Evolutionary conservation across 2,113 vertebrate genomes (phyloP).

Genomic region (Chaenogobius annularis): DNA sequence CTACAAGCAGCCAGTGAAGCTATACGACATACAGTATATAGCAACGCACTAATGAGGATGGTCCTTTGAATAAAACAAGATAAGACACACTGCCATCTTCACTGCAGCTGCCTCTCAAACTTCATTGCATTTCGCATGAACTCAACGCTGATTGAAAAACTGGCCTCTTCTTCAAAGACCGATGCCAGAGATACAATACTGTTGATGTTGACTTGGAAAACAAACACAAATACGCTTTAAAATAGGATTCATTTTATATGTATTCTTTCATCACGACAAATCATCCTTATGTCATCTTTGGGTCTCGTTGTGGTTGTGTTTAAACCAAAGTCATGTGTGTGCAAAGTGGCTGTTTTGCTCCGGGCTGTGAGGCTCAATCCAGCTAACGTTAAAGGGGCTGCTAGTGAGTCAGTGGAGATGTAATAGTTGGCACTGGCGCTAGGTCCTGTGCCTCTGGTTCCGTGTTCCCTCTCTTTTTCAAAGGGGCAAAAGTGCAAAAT

Average conservation of each 20-base stretch:
- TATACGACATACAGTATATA: background rate
- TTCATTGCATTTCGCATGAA: background rate
- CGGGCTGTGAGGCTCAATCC: conserved; percentile 32
- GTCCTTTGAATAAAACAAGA: conserved; percentile 20
- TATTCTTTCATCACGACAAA: conserved; percentile 37
- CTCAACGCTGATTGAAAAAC: conserved; percentile 27
- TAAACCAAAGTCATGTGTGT: conserved; percentile 61
- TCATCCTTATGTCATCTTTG: conserved; percentile 35
- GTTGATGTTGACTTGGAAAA: conserved; percentile 54
- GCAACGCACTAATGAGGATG: background rate
- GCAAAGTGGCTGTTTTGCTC: conserved; percentile 41
- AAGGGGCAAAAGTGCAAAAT: conserved; percentile 40
- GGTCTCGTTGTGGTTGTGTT: conserved; percentile 34
- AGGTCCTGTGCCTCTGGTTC: conserved; percentile 39
- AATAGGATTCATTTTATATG: conserved; percentile 39
- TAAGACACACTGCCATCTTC: conserved; percentile 22
- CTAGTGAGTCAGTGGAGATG: conserved; percentile 55
- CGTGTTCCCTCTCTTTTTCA: conserved; percentile 24
- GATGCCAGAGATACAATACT: conserved; percentile 28
- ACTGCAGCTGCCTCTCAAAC: background rate
- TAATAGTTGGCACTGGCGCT: conserved; percentile 59
- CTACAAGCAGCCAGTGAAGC: background rate
- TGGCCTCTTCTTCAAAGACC: conserved; percentile 51
- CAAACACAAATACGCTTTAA: conserved; percentile 53
- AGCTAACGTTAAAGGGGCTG: conserved; percentile 32